Evolutionary conservation across 2,113 vertebrate species (phyloP).

Genomic region (Girardinichthys multiradiatus): DNA sequence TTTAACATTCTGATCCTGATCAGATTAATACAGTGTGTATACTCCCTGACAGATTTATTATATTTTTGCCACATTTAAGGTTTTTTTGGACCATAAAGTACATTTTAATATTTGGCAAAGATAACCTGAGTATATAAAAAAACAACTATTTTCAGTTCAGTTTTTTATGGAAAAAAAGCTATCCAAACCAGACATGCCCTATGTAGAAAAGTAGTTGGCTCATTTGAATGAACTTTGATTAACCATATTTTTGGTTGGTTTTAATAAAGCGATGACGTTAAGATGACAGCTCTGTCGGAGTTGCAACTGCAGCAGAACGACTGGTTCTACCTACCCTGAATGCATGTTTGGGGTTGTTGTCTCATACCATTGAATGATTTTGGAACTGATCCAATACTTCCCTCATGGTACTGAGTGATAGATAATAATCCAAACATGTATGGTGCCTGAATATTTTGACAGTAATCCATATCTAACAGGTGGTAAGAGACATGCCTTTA

Average conservation of each 20-base stretch:
- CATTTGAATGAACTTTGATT: too few relatives aligned
- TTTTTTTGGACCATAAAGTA: too few relatives aligned
- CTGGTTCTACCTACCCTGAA: background rate
- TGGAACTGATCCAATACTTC: slow-evolving; percentile 1
- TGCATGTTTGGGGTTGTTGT: background rate
- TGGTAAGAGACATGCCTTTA: slow-evolving; percentile 10
- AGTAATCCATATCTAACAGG: slow-evolving; percentile 11
- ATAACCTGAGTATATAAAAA: too few relatives aligned
- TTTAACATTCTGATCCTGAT: background rate
- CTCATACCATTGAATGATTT: background rate
- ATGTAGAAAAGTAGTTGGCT: too few relatives aligned
- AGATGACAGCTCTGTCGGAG: background rate
- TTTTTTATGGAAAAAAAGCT: too few relatives aligned
- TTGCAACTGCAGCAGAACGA: background rate
- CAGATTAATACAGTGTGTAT: background rate
- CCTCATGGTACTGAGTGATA: slow-evolving; percentile 1
- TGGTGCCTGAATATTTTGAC: background rate
- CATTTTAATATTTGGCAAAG: too few relatives aligned
- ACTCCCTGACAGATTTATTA: too few relatives aligned
- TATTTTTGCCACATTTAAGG: too few relatives aligned
- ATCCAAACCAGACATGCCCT: too few relatives aligned
- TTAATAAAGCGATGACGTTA: background rate
- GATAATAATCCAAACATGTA: slow-evolving; percentile 10
- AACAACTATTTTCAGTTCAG: too few relatives aligned
- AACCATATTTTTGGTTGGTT: background rate